A percentile compares a stretch with the other conserved stretches of the same genome.
These are phyloP conservation scores for Leptopterna dolabrata DNA, from an alignment of 2,888 invertebrate genomes.

Conservation along the genomic window DNA sequence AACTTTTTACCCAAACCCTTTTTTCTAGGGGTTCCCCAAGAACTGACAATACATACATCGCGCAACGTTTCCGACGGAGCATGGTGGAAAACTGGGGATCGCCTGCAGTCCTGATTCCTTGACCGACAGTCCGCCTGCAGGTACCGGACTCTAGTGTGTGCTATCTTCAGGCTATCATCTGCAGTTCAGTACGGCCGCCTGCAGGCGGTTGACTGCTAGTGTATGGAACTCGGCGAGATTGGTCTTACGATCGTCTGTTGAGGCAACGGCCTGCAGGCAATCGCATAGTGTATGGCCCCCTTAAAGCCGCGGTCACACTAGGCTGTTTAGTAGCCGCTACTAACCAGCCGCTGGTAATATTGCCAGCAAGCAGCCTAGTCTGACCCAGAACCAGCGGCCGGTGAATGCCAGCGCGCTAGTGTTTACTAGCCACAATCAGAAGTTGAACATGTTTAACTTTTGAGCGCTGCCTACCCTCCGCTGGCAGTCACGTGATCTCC, in stretches of 20 bases:
- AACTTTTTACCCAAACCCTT: conserved; percentile 26
- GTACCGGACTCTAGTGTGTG: conserved; percentile 33
- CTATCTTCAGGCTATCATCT: background rate
- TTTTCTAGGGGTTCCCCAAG: conserved; percentile 23
- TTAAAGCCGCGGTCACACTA: too few relatives aligned
- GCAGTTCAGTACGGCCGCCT: conserved; percentile 26
- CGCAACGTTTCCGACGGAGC: conserved; percentile 56
- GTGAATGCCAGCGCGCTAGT: too few relatives aligned
- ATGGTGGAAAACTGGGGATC: conserved; percentile 46
- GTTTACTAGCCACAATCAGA: too few relatives aligned
- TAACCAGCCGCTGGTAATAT: too few relatives aligned
- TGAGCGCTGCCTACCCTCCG: too few relatives aligned
- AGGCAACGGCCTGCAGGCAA: conserved; percentile 27
- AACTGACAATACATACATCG: background rate
- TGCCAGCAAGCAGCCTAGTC: too few relatives aligned
- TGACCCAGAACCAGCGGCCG: too few relatives aligned
- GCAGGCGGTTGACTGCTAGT: conserved; percentile 35
- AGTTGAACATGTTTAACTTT: too few relatives aligned
- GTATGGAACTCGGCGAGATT: conserved; percentile 3
- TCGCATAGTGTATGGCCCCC: conserved; percentile 3
- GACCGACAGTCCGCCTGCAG: conserved; percentile 27
- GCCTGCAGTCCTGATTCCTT: conserved; percentile 19
- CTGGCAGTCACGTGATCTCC: too few relatives aligned
- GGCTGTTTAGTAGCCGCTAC: too few relatives aligned
- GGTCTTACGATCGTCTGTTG: conserved; percentile 11